Percentiles rank a stretch among this genome's conserved stretches.
These are phyloP conservation scores for Seriola quinqueradiata DNA, from an alignment of 2,113 vertebrate species.

Conservation along the genomic window DNA sequence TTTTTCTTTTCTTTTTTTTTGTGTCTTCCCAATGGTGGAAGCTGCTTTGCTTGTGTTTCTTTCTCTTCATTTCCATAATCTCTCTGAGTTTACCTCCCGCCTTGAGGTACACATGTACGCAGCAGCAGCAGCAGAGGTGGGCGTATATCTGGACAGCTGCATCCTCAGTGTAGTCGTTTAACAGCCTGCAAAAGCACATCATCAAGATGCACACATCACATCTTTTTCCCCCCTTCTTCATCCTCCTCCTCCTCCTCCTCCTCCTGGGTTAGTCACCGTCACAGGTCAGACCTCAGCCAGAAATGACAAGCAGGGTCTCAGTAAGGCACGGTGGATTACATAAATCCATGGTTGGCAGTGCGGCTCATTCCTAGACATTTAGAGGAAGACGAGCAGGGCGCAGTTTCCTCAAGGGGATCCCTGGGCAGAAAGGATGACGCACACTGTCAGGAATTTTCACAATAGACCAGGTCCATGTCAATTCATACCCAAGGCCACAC, in stretches of 20 bases:
- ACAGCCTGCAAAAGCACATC: slow-evolving; percentile 17
- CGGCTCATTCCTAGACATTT: slow-evolving; percentile 41
- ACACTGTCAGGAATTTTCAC: slow-evolving; percentile 17
- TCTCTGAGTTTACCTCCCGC: neutral
- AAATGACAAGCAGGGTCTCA: slow-evolving; percentile 13
- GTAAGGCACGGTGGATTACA: slow-evolving; percentile 43
- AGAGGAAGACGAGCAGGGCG: slow-evolving; percentile 50
- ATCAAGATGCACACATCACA: slow-evolving; percentile 27
- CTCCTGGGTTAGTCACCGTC: slow-evolving; percentile 18
- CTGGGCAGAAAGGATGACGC: slow-evolving; percentile 22
- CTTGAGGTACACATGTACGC: slow-evolving; percentile 25
- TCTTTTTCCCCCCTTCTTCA: neutral
- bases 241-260: neutral
- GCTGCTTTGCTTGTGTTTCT: neutral
- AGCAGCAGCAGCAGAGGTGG: slow-evolving; percentile 30
- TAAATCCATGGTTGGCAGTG: slow-evolving; percentile 43
- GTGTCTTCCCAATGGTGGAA: neutral
- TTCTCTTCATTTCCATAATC: slow-evolving; percentile 6
- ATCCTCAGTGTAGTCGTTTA: neutral
- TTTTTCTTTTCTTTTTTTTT: neutral
- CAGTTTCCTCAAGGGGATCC: slow-evolving; percentile 48
- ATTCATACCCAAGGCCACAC: neutral
- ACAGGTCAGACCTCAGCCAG: slow-evolving; percentile 41
- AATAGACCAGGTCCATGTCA: neutral
- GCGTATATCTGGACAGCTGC: slow-evolving; percentile 22